phyloP scores from a whole-genome alignment of 1,140 invertebrate genomes.

The Drosophila orosa region DNA sequence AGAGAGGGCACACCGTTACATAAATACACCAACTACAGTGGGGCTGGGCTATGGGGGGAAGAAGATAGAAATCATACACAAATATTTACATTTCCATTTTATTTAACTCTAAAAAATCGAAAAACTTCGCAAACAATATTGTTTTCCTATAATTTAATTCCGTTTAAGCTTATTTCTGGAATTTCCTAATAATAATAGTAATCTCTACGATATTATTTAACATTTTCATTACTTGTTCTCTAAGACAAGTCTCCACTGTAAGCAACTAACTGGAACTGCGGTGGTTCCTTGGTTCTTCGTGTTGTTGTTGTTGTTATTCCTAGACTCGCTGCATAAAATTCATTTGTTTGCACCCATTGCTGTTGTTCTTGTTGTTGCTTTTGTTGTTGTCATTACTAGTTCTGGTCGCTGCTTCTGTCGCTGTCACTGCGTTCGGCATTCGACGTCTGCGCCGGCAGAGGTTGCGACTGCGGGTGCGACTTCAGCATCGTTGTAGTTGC shows the following conservation, averaged over 20 bases:
- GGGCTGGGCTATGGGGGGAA: neutral
- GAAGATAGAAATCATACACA: too few relatives aligned
- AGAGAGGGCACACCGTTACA: constrained; percentile 67
- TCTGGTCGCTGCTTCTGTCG: constrained; percentile 52
- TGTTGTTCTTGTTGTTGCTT: constrained; percentile 22
- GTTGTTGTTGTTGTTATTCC: constrained; percentile 49
- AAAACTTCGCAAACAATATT: too few relatives aligned
- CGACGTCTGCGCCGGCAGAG: constrained; percentile 19
- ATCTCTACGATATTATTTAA: too few relatives aligned
- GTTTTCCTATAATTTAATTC: too few relatives aligned
- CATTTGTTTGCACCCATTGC: constrained; percentile 60
- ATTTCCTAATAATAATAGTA: too few relatives aligned
- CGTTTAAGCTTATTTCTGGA: too few relatives aligned
- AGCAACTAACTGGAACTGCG: constrained; percentile 27
- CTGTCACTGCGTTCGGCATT: constrained; percentile 51
- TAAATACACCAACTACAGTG: constrained; percentile 61
- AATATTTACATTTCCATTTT: neutral
- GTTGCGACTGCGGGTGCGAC: constrained; percentile 19
- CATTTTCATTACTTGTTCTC: too few relatives aligned
- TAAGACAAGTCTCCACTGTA: constrained; percentile 10
- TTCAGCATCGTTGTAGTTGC: constrained; percentile 28
- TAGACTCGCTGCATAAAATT: constrained; percentile 68
- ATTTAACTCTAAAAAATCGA: too few relatives aligned
- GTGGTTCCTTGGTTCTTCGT: constrained; percentile 27
- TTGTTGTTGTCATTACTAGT: constrained; percentile 58